Evolutionary conservation across 2,888 invertebrate genomes (phyloP), one percentile per base, ranked within the genome.

Genomic region (Sepioteuthis lessoniana): DNA sequence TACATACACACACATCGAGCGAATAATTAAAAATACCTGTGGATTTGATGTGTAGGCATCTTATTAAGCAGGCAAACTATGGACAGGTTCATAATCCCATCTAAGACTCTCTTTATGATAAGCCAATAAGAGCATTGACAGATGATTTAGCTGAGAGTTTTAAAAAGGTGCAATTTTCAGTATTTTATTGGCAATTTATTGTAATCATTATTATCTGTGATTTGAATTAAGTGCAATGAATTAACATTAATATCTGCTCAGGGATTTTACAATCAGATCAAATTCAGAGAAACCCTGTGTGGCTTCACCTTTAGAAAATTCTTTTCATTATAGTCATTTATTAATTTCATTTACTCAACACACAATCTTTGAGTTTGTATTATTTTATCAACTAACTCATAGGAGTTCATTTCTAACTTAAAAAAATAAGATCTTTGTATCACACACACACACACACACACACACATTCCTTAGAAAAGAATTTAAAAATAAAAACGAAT

Each of bases 61-160:
- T 76, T 35, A n/a, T n/a, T 76, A 76, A 76, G n/a, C 76, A 76
- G 76, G 76, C 19, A 76, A 76, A 76, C 76, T n/a, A n/a, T 16
- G 13, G 76, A 76, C n/a, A 76, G 10, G 76, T 76, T 76, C 76
- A 16, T 76, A 76, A 76, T 76, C 76, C n/a, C n/a, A 76, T 76
- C n/a, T 76, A 76, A 76, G n/a, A 76, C n/a, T n/a, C 76, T 76
- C 76, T n/a, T 76, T 76, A 76, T n/a, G 76, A 76, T 76, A 76
- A 76, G 76, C 76, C 76, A 76, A 76, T 76, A 76, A 76, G 76
- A 76, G 76, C 76, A 76, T 76, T 76, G n/a, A 76, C 76, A 76
- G 76, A 76, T n/a, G n/a, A 76, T 76, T 76, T 35, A 76, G 76
- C 13, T 16, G n/a, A 28, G 60, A 60, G 8, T 60, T 60, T n/a